Evolutionary conservation across 2,888 invertebrate genomes (phyloP), one percentile per base, ranked within the genome.

Genomic region (Ichneumoninae sp.): DNA sequence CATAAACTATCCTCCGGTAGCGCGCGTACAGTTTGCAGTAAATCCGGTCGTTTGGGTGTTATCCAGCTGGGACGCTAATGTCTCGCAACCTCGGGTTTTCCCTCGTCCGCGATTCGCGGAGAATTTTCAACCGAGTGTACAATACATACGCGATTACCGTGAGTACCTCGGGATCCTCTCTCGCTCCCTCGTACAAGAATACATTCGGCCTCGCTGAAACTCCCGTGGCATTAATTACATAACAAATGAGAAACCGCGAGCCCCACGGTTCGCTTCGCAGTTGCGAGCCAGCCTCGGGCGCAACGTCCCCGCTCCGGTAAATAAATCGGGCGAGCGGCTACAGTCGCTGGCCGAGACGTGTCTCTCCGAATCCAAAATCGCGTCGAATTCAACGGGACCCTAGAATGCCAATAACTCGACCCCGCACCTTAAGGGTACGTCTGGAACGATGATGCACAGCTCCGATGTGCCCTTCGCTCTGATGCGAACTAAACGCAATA

Each of bases 21-120:
- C 33, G 36, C 75, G 40, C 40, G 40, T 10, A 40, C 66, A 30
- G 57, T 19, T 71, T 76, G 83, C 79, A 75, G 75, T 69, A 71
- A 75, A 83, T 83, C 75, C 54, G 79, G 75, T 80, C 65, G 54
- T 83, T 83, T 80, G 79, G 79, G 79, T 65, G 79, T 79, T 83
- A 80, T 80, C 75, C 75, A 83, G 79, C 57, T 26, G n/a, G 50
- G 65, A 65, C 26, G 47, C 44, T 65, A 75, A 65, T 75, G 65
- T 75, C 65, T 75, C 52, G 50, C 36, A 33, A 26, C 33, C 50
- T 19, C 44, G 57, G 57, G 57, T 13, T 57, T 36, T 40, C 50
- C 65, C 33, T 22, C 57, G 22, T 10, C 22, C 10, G 4, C 22
- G 19, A 19, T 33, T 52, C 50, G 16, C 65, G 30, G 16, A 5